Conservation (phyloP, 1,140 invertebrate genomes). For the Papilio glaucus region DNA sequence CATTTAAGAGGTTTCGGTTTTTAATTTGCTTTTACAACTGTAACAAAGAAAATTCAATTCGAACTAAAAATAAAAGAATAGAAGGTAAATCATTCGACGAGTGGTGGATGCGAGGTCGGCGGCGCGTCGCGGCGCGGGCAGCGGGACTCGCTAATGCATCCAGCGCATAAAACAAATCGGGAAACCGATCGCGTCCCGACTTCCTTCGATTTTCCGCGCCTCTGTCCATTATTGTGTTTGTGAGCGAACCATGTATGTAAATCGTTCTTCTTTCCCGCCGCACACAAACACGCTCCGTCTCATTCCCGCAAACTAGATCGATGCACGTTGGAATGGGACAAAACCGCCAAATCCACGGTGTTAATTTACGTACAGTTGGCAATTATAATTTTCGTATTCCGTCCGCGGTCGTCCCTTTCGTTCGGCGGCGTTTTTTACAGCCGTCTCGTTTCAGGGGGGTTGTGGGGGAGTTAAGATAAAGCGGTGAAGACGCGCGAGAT, state of each 20-base stretch:
- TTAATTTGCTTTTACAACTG: conserved; percentile 2
- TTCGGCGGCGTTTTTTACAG: conserved; percentile 64
- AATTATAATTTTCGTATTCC: conserved; percentile 82
- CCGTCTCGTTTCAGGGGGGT: conserved; percentile 58
- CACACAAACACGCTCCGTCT: conserved; percentile 65
- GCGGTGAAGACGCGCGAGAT: conserved; percentile 75
- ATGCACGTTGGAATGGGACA: conserved; percentile 53
- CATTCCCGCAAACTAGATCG: conserved; percentile 49
- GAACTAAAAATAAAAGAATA: conserved; percentile 19
- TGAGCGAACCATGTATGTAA: conserved; percentile 73
- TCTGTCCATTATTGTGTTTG: conserved; percentile 73
- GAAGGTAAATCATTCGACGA: conserved; percentile 14
- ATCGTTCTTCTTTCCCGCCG: conserved; percentile 55
- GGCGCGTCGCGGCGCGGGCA: conserved; percentile 40
- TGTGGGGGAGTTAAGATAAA: conserved; percentile 68
- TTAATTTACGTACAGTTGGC: conserved; percentile 82
- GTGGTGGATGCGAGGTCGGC: conserved; percentile 12
- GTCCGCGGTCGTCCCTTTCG: conserved; percentile 66
- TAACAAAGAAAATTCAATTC: conserved; percentile 21
- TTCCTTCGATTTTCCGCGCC: conserved; percentile 72
- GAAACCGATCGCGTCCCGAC: conserved; percentile 61
- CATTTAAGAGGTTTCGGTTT: neutral
- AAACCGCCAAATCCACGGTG: conserved; percentile 70
- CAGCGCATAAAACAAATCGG: conserved; percentile 65
- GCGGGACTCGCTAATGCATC: conserved; percentile 52